Conservation (phyloP, 2,113 vertebrate species). For the Mastomys coucha region DNA sequence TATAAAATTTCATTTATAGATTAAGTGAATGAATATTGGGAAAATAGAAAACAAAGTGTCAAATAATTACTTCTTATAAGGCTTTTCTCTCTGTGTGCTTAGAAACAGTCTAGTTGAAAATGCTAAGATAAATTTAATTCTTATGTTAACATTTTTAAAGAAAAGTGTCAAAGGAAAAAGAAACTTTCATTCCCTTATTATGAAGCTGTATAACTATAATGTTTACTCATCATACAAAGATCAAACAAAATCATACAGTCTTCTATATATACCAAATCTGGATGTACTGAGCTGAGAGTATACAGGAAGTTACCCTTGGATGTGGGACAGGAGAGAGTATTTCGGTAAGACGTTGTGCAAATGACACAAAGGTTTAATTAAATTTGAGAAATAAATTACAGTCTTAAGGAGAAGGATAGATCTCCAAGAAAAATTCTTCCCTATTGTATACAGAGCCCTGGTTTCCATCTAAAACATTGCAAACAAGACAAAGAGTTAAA, state of each 20-base stretch:
- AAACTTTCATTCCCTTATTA: not conserved
- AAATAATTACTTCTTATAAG: not conserved
- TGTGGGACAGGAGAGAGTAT: not conserved
- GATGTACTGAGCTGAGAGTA: not conserved
- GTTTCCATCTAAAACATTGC: not conserved
- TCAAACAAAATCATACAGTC: not conserved
- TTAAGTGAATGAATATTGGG: not conserved
- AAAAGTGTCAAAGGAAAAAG: constrained; percentile 34
- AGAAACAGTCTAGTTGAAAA: not conserved
- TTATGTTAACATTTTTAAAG: not conserved
- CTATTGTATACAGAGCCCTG: not conserved
- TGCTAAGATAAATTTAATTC: constrained; percentile 11
- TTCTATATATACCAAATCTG: not conserved
- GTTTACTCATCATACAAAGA: not conserved
- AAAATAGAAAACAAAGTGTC: constrained; percentile 9
- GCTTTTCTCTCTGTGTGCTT: not conserved
- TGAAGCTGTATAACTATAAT: not conserved
- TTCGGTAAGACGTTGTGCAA: not conserved
- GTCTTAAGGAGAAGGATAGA: too few species aligned
- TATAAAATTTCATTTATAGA: constrained; percentile 10
- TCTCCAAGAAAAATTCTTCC: not conserved
- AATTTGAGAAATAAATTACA: not conserved
- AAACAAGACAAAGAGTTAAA: not conserved
- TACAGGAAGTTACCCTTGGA: not conserved
- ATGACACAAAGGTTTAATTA: not conserved